Conservation (phyloP, 2,113 vertebrate species). For the Oxygymnocypris stewartii region DNA sequence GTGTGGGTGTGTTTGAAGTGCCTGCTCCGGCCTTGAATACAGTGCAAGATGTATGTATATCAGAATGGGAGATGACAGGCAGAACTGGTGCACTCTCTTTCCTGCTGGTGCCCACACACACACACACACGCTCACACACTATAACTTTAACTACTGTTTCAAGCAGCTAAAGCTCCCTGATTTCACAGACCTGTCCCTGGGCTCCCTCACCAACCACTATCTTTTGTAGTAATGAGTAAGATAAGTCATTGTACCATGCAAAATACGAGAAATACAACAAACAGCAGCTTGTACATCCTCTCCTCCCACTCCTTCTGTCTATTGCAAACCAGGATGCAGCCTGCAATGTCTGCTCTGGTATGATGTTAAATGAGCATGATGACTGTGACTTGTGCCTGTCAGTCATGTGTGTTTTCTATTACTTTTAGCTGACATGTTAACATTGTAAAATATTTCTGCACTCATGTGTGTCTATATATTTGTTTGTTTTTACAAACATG, state of each 20-base stretch:
- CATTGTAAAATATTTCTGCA: not conserved
- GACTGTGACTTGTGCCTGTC: slow-evolving; percentile 1
- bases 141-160: slow-evolving; percentile 21
- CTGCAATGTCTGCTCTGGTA: not conserved
- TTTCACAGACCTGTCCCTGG: not conserved
- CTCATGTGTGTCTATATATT: not conserved
- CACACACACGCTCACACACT: not conserved
- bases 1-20: not conserved
- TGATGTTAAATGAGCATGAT: not conserved
- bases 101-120: not conserved
- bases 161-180: slow-evolving; percentile 15
- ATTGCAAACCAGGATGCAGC: slow-evolving; percentile 13
- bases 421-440: not conserved
- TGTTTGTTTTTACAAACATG: not conserved
- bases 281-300: slow-evolving; percentile 49
- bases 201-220: slow-evolving; percentile 44
- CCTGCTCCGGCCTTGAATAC: slow-evolving; percentile 39
- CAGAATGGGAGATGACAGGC: slow-evolving; percentile 52
- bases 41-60: slow-evolving; percentile 50
- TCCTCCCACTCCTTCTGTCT: slow-evolving; percentile 33
- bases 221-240: slow-evolving; percentile 60
- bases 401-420: not conserved
- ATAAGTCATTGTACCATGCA: slow-evolving; percentile 70
- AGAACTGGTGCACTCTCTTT: slow-evolving; percentile 35
- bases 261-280: slow-evolving; percentile 51